These are phyloP conservation scores for Corythucha ciliata DNA, from an alignment of 2,888 invertebrate genomes.

Conservation along the genomic window DNA sequence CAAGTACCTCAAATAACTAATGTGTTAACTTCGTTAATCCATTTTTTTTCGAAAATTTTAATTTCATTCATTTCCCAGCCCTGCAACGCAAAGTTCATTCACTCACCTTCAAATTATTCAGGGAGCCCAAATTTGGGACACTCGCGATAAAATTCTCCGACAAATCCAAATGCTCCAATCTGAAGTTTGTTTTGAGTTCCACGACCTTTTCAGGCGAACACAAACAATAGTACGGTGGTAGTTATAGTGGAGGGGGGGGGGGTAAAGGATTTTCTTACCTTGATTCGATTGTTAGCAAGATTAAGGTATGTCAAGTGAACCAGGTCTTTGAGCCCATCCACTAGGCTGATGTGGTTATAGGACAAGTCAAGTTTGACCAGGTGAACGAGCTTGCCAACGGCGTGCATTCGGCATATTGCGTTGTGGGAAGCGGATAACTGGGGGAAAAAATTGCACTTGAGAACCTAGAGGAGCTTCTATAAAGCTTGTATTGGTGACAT, in stretches of 20 bases:
- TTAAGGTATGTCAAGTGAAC: constrained; percentile 70
- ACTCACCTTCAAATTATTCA: constrained; percentile 71
- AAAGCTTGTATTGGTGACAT: not conserved
- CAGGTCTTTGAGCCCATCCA: constrained; percentile 81
- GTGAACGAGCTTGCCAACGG: constrained; percentile 68
- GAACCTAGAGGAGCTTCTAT: not conserved
- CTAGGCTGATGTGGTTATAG: constrained; percentile 77
- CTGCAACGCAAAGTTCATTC: too few relatives aligned
- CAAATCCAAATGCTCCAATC: constrained; percentile 74
- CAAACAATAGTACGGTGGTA: constrained; percentile 7
- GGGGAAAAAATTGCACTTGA: constrained; percentile 29
- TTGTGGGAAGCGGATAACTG: constrained; percentile 80
- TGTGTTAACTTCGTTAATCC: too few relatives aligned
- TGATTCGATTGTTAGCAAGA: constrained; percentile 81
- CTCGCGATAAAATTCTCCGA: constrained; percentile 81
- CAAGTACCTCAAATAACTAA: too few relatives aligned
- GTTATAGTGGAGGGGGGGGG: constrained; percentile 6
- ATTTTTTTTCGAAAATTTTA: too few relatives aligned
- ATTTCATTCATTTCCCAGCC: too few relatives aligned
- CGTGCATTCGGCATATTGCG: constrained; percentile 77
- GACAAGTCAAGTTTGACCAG: constrained; percentile 73
- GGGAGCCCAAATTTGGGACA: constrained; percentile 72
- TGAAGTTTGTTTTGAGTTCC: constrained; percentile 70
- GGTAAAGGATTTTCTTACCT: constrained; percentile 48
- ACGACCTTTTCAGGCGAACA: constrained; percentile 59